Evolutionary conservation across 2,888 invertebrate genomes (phyloP).

Genomic region (Odontothrips loti): DNA sequence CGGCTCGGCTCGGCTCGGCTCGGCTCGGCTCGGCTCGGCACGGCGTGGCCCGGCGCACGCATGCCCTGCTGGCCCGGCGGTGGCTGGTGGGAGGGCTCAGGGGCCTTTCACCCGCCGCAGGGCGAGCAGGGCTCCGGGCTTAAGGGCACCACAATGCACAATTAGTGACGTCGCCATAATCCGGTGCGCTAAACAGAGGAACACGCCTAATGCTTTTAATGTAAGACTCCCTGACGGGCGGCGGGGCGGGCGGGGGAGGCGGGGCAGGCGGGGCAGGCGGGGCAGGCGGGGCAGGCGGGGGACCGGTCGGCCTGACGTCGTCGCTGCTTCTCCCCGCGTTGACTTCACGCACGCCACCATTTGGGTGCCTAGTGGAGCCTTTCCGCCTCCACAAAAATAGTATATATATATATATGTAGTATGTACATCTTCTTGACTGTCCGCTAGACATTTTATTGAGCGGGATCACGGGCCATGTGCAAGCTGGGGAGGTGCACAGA

Average conservation of each 20-base stretch:
- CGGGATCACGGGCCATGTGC: too few relatives aligned
- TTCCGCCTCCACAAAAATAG: too few relatives aligned
- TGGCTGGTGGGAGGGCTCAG: not conserved
- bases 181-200: not conserved
- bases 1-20: not conserved
- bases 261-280: not conserved
- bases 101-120: not conserved
- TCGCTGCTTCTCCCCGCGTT: not conserved
- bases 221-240: not conserved
- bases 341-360: not conserved
- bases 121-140: not conserved
- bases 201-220: slow-evolving; percentile 23
- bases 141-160: slow-evolving; percentile 8
- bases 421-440: too few relatives aligned
- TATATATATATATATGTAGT: too few relatives aligned
- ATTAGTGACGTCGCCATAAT: not conserved
- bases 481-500: too few relatives aligned
- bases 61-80: not conserved
- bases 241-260: not conserved
- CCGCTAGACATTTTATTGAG: too few relatives aligned
- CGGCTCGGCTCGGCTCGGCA: not conserved
- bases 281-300: not conserved
- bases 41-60: not conserved
- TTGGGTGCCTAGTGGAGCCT: too few relatives aligned
- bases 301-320: not conserved